Conservation (phyloP, 2,113 vertebrate species). For the Notechis scutatus region DNA sequence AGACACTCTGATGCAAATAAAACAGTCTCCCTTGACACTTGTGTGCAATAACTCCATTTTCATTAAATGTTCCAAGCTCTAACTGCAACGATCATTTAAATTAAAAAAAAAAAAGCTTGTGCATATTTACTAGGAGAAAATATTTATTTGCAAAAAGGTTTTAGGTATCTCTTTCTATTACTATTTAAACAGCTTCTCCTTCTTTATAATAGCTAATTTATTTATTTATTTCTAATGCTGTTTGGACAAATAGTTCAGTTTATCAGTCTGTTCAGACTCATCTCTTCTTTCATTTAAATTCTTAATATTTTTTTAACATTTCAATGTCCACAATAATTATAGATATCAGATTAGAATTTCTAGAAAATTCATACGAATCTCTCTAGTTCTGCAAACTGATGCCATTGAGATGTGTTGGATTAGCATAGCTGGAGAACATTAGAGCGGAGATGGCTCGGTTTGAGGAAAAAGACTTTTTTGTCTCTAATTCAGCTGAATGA, state of each 20-base stretch:
- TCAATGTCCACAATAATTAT: too few relatives aligned
- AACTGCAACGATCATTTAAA: slow-evolving; percentile 59
- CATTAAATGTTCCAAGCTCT: slow-evolving; percentile 58
- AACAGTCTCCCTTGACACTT: slow-evolving; percentile 51
- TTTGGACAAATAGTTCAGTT: background rate
- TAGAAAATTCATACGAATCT: background rate
- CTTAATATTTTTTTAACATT: background rate
- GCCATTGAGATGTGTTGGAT: background rate
- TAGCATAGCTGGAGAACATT: background rate
- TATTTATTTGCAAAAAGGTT: slow-evolving; percentile 44
- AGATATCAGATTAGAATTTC: background rate
- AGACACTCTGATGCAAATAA: slow-evolving; percentile 49
- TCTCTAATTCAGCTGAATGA: background rate
- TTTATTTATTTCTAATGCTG: slow-evolving; percentile 7
- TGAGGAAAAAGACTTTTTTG: background rate
- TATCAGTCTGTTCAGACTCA: background rate
- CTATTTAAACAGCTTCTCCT: slow-evolving; percentile 36
- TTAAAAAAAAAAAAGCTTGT: slow-evolving; percentile 63
- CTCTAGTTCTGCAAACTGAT: background rate
- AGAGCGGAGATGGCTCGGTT: background rate
- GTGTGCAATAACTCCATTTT: slow-evolving; percentile 62
- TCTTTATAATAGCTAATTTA: background rate
- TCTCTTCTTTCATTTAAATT: background rate
- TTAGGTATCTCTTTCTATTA: slow-evolving; percentile 21
- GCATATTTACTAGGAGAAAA: slow-evolving; percentile 46